Percentiles rank a stretch among this genome's conserved stretches.
Evolutionary conservation across 2,888 invertebrate genomes (phyloP).

Genomic region (Lepidonotus clava): DNA sequence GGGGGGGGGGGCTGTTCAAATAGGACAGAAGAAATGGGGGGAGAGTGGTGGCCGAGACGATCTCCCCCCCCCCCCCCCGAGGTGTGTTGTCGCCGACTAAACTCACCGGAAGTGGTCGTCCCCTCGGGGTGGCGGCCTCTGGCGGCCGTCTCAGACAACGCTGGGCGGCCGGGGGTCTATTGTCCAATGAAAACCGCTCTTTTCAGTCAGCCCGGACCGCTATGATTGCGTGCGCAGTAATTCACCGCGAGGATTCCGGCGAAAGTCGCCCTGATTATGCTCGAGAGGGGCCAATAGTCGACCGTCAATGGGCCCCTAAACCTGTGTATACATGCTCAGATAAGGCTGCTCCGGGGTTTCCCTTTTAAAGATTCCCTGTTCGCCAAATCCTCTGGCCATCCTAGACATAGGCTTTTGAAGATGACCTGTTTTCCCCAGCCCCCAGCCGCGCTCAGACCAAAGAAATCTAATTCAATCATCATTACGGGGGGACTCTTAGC

Average conservation of each 20-base stretch:
- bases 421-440: neutral
- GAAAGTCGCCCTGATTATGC: neutral
- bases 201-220: neutral
- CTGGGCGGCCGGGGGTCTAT: no score
- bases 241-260: neutral
- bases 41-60: neutral
- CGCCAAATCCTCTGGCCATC: no score
- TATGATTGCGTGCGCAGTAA: slow-evolving; percentile 8
- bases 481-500: neutral
- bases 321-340: neutral
- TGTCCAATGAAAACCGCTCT: no score
- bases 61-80: neutral
- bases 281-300: neutral
- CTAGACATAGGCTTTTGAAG: neutral
- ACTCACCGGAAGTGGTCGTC: neutral
- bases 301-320: neutral
- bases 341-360: no score
- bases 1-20: slow-evolving; percentile 6
- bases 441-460: neutral
- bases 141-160: neutral
- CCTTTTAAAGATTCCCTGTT: no score
- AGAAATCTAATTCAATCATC: slow-evolving; percentile 48
- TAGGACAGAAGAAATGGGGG: neutral
- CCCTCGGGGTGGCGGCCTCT: neutral
- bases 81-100: neutral